A percentile compares a stretch with the other conserved stretches of the same genome.
Evolutionary conservation across 2,888 invertebrate genomes (phyloP).

Genomic region (Creontiades dilutus): DNA sequence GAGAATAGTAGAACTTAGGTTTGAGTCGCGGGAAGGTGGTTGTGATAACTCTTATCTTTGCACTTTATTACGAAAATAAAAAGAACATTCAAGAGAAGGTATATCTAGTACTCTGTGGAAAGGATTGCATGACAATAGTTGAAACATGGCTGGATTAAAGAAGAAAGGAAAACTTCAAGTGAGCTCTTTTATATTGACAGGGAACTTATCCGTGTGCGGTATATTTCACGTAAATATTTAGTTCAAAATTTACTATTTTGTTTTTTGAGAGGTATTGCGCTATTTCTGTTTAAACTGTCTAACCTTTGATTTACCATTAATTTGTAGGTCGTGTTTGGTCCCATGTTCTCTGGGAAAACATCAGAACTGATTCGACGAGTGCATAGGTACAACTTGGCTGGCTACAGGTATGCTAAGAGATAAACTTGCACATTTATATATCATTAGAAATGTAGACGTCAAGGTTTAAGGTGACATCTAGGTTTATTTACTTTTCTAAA

Average conservation of each 20-base stretch:
- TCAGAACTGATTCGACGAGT: slow-evolving; percentile 81
- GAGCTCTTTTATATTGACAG: not conserved
- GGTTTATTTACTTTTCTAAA: no score
- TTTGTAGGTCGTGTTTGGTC: slow-evolving; percentile 81
- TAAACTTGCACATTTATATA: no score
- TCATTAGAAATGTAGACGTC: no score
- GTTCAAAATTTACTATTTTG: not conserved
- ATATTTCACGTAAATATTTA: not conserved
- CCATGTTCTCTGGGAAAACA: slow-evolving; percentile 82
- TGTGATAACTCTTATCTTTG: no score
- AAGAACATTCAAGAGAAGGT: no score
- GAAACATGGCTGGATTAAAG: slow-evolving; percentile 10
- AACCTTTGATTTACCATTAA: not conserved
- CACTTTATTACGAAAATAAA: no score
- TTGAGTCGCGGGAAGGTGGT: no score
- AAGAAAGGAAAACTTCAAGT: slow-evolving; percentile 51
- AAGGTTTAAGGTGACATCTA: no score
- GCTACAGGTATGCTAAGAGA: slow-evolving; percentile 77
- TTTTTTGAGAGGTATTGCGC: not conserved
- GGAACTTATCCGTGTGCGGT: not conserved
- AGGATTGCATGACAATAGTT: not conserved
- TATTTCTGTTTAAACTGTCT: not conserved
- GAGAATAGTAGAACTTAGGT: no score
- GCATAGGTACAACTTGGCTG: slow-evolving; percentile 80
- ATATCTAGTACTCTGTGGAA: no score